Base-by-base conservation (phyloP, 2,797 vertebrate species). In the Neoniphon sammara region DNA sequence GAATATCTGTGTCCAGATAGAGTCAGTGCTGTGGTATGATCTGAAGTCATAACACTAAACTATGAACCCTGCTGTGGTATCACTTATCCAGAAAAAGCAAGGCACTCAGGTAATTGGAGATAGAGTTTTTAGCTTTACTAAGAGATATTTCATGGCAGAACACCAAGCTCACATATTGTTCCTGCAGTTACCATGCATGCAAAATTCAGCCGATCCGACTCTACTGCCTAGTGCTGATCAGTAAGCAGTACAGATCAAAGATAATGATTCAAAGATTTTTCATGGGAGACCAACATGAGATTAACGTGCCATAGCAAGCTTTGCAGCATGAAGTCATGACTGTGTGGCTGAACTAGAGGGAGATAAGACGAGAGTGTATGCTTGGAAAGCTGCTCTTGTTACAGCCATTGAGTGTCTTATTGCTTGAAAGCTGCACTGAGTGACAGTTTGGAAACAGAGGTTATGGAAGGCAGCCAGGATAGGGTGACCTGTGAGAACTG, bases 11-110 rank as follows among this genome's bases (percentile, higher is more conserved):
- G 62, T n/a, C 62, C 71, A 67, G 59, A 69, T 5, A 1, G 56
- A 74, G 53, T 81, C 77, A 84, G 14, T 7, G 69, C 66, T 74
- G 17, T 60, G 80, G 83, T 64, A 78, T 78, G 72, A 66, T 58
- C 1, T 1, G 30, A 70, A 31, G 8, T 73, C 68, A 84, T 54
- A 66, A 65, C 3, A 10, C 0, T 61, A 6, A 54, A 27, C 34
- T 66, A 10, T 39, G 11, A 39, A 8, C 8, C 11, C 36, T 39
- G 36, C 36, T 9, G 36, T 39, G 36, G 11, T 39, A 39, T 8
- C 36, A 39, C 31, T 34, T 7, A 34, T 5, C 31, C 31, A 34
- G 31, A 34, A 4, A 34, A 34, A 39, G 36, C 7, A 39, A 9
- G 7, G 1, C 9, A 10, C 36, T 39, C 9, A 39, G 55, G 27